Base-by-base conservation (phyloP, 1,140 invertebrate species). In the Lordiphosa clarofinis region DNA sequence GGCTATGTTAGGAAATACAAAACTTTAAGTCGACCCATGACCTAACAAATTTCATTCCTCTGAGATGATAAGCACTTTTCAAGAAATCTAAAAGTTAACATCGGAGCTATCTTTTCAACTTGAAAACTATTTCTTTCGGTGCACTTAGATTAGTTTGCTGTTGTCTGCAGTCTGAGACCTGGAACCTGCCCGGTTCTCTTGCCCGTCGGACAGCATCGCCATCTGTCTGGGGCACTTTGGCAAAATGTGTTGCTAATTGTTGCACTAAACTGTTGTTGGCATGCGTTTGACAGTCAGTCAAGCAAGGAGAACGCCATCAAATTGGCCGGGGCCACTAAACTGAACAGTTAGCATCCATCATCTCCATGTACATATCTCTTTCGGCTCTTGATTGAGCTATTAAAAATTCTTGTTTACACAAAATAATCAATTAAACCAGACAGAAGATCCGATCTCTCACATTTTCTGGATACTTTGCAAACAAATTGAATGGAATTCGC, bases 191-290 rank as follows among this genome's bases (percentile, higher is more conserved):
- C 1, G 24, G 24, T 28, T 28, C 24, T 28, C 24, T 7, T 6
- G 24, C 24, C 24, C 24, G 24, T 28, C 24, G 5, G 24, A 28
- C 24, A 28, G 24, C 24, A 7, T 28, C 24, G 24, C 24, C 24
- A 28, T 28, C 24, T 28, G 24, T 28, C 24, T 28, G 24, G 40
- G 68, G 73, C 73, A 71, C 73, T 76, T 69, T 84, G 76, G 72
- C 54, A 59, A 78, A 84, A 76, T 84, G 73, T 73, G 78, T 84
- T 72, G 73, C 78, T 84, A 84, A 84, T 84, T 84, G 78, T 84
- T 60, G 57, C 60, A 76, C 78, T 84, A 84, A 84, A 84, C 78
- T 84, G 76, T 82, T 82, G 76, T 82, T 82, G 76, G 76, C 76
- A 82, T 82, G 78, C 78, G 73, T 82, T 84, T 84, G 78, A 84